phyloP scores from a whole-genome alignment of 2,888 invertebrate genomes.

The Ypsolopha scabrella region DNA sequence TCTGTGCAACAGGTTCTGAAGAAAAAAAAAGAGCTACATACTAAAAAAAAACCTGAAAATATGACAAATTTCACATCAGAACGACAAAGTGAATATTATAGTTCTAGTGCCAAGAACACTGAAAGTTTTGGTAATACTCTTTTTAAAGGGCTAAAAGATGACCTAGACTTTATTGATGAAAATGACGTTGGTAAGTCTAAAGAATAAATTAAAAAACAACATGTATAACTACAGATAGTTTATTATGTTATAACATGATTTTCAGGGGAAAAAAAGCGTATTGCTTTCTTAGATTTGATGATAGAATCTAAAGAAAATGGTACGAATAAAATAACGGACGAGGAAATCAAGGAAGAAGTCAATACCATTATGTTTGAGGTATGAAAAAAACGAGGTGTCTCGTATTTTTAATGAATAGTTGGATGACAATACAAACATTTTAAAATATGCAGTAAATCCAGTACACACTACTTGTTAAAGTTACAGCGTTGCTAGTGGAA shows the following conservation, averaged over 20 bases:
- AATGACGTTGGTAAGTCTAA: constrained; percentile 79
- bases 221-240: too few species aligned
- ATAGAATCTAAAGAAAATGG: constrained; percentile 87
- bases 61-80: constrained; percentile 45
- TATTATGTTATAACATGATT: background rate
- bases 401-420: too few species aligned
- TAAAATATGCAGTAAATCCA: too few species aligned
- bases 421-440: too few species aligned
- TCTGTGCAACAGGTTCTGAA: constrained; percentile 58
- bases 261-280: constrained; percentile 80
- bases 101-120: constrained; percentile 23
- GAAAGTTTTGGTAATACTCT: constrained; percentile 65
- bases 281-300: constrained; percentile 91
- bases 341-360: constrained; percentile 88
- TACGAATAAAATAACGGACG: constrained; percentile 75
- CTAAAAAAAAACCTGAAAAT: constrained; percentile 58
- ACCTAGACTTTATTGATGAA: constrained; percentile 84
- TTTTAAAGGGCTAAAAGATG: constrained; percentile 78
- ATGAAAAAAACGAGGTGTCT: too few species aligned
- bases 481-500: too few species aligned
- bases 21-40: constrained; percentile 71
- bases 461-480: too few species aligned
- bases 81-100: constrained; percentile 31
- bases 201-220: too few species aligned
- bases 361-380: constrained; percentile 92